Evolutionary conservation across 1,140 invertebrate species (phyloP).

Genomic region (Trachelipus rathkii): DNA sequence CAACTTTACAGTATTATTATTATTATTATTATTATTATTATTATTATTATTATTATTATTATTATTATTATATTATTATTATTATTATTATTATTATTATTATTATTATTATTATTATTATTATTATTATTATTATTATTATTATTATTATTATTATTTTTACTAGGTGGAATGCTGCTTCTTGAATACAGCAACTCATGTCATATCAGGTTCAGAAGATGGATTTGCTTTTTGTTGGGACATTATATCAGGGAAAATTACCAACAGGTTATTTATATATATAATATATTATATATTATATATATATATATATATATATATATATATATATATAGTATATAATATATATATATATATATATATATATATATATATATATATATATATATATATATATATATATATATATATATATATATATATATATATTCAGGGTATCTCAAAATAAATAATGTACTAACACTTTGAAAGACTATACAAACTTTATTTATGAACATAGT

Average conservation of each 20-base stretch:
- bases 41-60: not conserved
- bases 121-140: too few species aligned
- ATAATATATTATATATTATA: conserved; percentile 62
- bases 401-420: not conserved
- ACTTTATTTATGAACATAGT: too few species aligned
- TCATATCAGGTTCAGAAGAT: conserved; percentile 82
- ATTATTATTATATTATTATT: not conserved
- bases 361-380: not conserved
- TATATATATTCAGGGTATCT: too few species aligned
- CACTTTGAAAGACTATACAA: too few species aligned
- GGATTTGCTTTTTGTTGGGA: conserved; percentile 85
- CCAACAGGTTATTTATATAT: conserved; percentile 31
- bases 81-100: not conserved
- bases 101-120: not conserved
- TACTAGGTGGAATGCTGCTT: conserved; percentile 71
- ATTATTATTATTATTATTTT: too few species aligned
- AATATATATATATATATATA: not conserved
- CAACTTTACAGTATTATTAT: too few species aligned
- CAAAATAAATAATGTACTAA: too few species aligned
- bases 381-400: not conserved
- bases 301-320: conserved; percentile 66
- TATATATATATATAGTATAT: too few species aligned
- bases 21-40: too few species aligned
- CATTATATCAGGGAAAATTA: conserved; percentile 57
- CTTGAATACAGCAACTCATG: conserved; percentile 70